Evolutionary conservation across 2,797 vertebrate species (phyloP).

Genomic region (Pseudocheirus occidentalis): DNA sequence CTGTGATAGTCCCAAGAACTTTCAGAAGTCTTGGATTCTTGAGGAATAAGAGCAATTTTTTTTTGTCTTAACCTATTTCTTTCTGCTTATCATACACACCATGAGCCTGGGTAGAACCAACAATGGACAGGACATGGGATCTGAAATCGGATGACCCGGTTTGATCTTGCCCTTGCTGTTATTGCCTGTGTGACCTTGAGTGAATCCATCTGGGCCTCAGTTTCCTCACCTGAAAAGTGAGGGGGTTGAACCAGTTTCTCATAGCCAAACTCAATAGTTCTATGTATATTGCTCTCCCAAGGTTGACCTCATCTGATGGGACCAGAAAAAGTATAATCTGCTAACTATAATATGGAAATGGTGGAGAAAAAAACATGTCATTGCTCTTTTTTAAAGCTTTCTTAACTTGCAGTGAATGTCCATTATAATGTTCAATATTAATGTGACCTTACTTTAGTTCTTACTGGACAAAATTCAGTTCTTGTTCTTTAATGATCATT

Average conservation of each 20-base stretch:
- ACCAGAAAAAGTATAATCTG: neutral
- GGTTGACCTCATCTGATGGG: neutral
- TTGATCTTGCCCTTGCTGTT: neutral
- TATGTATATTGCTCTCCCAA: neutral
- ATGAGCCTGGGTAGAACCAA: neutral
- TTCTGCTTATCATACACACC: neutral
- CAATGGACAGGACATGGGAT: neutral
- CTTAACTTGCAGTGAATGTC: neutral
- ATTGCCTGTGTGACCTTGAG: neutral
- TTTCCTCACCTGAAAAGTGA: neutral
- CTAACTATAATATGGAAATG: neutral
- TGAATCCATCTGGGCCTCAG: neutral
- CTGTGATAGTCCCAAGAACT: constrained; percentile 30
- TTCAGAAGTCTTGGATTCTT: neutral
- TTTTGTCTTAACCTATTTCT: neutral
- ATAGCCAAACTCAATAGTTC: neutral
- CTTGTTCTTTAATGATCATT: neutral
- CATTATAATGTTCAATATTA: neutral
- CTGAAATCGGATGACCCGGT: neutral
- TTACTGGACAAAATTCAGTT: neutral
- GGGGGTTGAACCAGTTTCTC: neutral
- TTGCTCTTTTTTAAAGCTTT: neutral
- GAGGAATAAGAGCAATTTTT: neutral
- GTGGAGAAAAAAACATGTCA: neutral
- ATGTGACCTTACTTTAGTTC: neutral